A percentile compares a stretch with the other conserved stretches of the same genome.
These are phyloP conservation scores for Megamerina dolium DNA, from an alignment of 2,888 invertebrate genomes.

Conservation along the genomic window DNA sequence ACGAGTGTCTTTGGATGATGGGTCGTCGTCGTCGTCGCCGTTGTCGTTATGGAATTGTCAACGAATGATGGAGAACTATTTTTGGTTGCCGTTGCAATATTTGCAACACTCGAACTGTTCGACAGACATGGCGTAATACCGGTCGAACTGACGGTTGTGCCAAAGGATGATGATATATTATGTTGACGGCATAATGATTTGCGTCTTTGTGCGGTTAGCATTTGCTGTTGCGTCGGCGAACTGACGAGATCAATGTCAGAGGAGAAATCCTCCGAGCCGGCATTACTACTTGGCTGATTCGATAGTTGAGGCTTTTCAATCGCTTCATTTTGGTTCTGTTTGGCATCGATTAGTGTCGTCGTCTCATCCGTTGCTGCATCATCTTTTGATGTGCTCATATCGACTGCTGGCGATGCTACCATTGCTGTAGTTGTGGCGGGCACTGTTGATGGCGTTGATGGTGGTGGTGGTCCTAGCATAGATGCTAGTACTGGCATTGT, in stretches of 20 bases:
- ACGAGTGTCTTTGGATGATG: slow-evolving; percentile 33
- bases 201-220: slow-evolving; percentile 43
- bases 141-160: slow-evolving; percentile 41
- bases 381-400: not conserved
- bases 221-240: slow-evolving; percentile 43
- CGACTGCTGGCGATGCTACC: not conserved
- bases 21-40: slow-evolving; percentile 1
- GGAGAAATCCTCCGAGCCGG: slow-evolving; percentile 37
- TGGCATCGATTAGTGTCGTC: not conserved
- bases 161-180: slow-evolving; percentile 47
- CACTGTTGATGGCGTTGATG: not conserved
- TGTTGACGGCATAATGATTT: slow-evolving; percentile 49
- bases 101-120: slow-evolving; percentile 41
- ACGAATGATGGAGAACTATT: slow-evolving; percentile 24
- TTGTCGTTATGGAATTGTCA: slow-evolving; percentile 23
- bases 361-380: slow-evolving; percentile 2
- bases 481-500: not conserved
- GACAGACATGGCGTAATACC: slow-evolving; percentile 44
- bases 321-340: slow-evolving; percentile 11
- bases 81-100: slow-evolving; percentile 31
- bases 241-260: slow-evolving; percentile 45
- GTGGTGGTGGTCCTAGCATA: not conserved
- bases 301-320: slow-evolving; percentile 14
- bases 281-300: slow-evolving; percentile 26
- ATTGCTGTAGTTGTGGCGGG: not conserved